Evolutionary conservation across 2,888 invertebrate species (phyloP).

Genomic region (Gymnosoma rotundatum): DNA sequence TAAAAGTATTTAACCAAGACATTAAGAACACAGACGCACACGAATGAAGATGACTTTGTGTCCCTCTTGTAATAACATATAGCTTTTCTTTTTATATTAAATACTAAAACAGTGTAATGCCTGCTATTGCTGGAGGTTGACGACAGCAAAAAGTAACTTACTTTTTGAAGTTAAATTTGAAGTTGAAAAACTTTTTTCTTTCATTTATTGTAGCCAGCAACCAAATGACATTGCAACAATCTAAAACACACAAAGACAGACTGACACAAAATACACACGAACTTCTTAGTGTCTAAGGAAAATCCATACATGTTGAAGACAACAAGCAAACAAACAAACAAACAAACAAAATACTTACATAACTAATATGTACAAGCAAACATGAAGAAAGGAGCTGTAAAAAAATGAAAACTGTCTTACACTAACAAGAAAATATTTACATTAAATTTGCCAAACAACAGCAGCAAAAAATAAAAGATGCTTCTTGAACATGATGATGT

Average conservation of each 20-base stretch:
- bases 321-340: constrained; percentile 41
- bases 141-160: constrained; percentile 44
- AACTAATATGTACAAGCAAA: constrained; percentile 4
- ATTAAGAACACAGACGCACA: constrained; percentile 25
- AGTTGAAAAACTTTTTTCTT: constrained; percentile 22
- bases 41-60: not conserved
- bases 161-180: constrained; percentile 60
- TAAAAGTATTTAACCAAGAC: constrained; percentile 46
- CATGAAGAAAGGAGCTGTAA: not conserved
- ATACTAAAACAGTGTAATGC: constrained; percentile 2
- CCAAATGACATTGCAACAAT: constrained; percentile 60
- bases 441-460: constrained; percentile 62
- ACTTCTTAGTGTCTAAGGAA: not conserved
- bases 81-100: not conserved
- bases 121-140: constrained; percentile 41
- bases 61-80: not conserved
- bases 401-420: constrained; percentile 9
- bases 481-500: constrained; percentile 22
- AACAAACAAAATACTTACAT: constrained; percentile 43
- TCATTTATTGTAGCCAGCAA: constrained; percentile 6
- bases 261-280: constrained; percentile 9
- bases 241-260: constrained; percentile 44
- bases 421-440: constrained; percentile 64
- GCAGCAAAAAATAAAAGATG: not conserved
- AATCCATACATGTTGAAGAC: constrained; percentile 16